Evolutionary conservation across 1,140 invertebrate species (phyloP).

Genomic region (Ganaspis sp.): DNA sequence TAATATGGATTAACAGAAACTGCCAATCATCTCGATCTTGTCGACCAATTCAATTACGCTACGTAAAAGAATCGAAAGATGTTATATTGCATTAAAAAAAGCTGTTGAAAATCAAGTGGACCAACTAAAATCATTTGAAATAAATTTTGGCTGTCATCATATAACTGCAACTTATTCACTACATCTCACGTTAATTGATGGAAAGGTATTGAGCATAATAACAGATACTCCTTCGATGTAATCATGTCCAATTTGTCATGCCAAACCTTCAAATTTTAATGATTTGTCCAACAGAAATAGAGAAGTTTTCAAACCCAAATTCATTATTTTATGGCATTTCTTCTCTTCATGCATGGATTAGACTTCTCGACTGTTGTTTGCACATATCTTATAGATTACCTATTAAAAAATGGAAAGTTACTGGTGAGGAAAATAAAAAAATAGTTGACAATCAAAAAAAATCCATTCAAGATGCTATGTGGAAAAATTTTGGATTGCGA

Average conservation of each 20-base stretch:
- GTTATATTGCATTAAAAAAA: neutral
- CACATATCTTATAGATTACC: neutral
- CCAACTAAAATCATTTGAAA: neutral
- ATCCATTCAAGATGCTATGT: neutral
- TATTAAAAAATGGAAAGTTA: neutral
- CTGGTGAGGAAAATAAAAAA: neutral
- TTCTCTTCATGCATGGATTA: neutral
- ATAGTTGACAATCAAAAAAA: neutral
- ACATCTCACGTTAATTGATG: neutral
- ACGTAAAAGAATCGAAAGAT: neutral
- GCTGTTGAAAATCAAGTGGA: neutral
- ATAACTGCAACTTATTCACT: neutral
- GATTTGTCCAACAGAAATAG: neutral
- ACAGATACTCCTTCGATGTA: neutral
- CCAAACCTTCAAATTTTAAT: neutral
- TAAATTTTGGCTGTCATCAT: neutral
- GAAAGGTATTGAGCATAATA: neutral
- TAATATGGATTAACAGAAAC: neutral
- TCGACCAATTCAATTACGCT: neutral
- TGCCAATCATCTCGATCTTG: neutral
- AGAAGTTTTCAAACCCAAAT: neutral
- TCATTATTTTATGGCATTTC: neutral
- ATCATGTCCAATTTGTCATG: neutral
- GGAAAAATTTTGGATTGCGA: neutral
- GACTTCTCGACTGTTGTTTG: neutral